Base-by-base conservation (phyloP, 2,888 invertebrate genomes). In the Mythimna pallens region DNA sequence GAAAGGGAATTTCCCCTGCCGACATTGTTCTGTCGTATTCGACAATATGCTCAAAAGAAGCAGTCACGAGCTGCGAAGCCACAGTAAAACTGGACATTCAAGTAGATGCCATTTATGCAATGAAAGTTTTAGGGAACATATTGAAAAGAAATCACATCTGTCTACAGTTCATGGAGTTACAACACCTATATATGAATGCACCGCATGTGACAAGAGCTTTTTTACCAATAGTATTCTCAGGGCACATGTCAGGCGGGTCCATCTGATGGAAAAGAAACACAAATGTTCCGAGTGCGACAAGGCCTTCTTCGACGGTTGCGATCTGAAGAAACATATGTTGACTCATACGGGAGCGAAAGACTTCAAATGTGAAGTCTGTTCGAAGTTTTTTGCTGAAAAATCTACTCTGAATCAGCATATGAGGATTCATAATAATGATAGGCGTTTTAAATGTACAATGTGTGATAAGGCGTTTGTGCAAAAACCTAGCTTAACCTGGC, bases 261-360 rank as follows among this genome's bases (percentile, higher is more conserved):
- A 92, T 86, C 61, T 84, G 7, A 50, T 81, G 87, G 90, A 90
- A 59, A 89, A 79, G 86, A 20, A 90, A 90, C 78, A 81, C 20
- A 70, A 81, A 47, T 92, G 91, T 59, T 22, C 80, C 0, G 58
- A 82, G 14, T 92, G 92, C 34, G 86, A 86, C 4, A 89, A 62
- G 68, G 73, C 62, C 0, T 89, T 84, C 47, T 85, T 75, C 40
- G 76, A 61, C 3, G 88, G 90, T 36, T 86, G 86, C n/a, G 90
- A 91, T 50, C 82, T 94, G 55, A 91, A 90, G 34, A 88, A 89
- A 2, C 96, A 96, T 77, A 88, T 91, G 86, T 84, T 94, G 17
- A 93, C 90, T n/a, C 96, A 96, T 80, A 93, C 94, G 0, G 93
- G 92, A 0, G 88, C 88, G 0, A 95, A 93, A 78, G 92, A 94